Evolutionary conservation across 1,140 invertebrate species (phyloP).

Genomic region (Zophobas morio): DNA sequence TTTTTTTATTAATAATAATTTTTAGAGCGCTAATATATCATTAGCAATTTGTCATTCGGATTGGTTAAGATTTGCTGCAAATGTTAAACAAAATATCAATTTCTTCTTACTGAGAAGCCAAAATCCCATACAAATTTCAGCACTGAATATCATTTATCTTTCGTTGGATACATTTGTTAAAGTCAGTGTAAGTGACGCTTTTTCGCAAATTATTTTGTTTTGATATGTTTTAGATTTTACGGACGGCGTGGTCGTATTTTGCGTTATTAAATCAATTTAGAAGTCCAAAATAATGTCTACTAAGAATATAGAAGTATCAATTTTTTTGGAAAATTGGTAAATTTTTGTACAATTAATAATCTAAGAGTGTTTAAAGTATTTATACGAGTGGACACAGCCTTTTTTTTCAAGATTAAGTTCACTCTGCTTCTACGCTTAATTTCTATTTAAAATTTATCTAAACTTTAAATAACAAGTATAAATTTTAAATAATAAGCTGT

Average conservation of each 20-base stretch:
- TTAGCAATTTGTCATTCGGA: background rate
- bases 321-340: background rate
- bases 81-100: background rate
- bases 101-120: background rate
- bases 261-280: background rate
- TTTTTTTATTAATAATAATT: too few species aligned
- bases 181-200: background rate
- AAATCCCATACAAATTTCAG: background rate
- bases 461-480: too few species aligned
- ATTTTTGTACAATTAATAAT: too few species aligned
- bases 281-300: background rate
- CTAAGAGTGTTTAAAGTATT: too few species aligned
- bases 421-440: too few species aligned
- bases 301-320: background rate
- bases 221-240: background rate
- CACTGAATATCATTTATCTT: conserved; percentile 3
- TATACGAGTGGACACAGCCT: too few species aligned
- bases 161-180: background rate
- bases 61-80: background rate
- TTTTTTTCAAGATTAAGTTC: too few species aligned
- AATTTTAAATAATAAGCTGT: too few species aligned
- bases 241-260: background rate
- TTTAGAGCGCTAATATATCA: background rate
- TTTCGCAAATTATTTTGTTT: background rate
- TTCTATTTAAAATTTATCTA: too few species aligned